Evolutionary conservation across 2,113 vertebrate species (phyloP).

Genomic region (Cyphomyrus discorhynchus): DNA sequence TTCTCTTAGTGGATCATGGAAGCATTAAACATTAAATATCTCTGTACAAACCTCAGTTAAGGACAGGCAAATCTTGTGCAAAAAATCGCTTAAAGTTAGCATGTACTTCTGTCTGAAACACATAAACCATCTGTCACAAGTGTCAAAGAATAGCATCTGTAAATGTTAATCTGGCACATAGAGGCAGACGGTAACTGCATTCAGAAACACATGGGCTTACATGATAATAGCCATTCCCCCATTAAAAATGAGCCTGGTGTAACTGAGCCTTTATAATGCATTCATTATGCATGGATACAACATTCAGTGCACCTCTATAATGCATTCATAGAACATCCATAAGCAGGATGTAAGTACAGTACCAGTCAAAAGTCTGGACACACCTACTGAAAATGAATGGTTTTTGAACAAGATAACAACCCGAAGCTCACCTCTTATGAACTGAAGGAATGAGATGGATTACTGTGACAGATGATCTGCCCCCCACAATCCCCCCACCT

Average conservation of each 20-base stretch:
- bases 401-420: not conserved
- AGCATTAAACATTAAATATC: not conserved
- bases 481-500: not conserved
- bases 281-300: not conserved
- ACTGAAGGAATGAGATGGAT: not conserved
- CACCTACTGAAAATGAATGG: not conserved
- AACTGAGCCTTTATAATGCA: not conserved
- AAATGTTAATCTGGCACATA: not conserved
- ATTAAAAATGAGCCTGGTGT: not conserved
- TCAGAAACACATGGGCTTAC: not conserved
- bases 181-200: not conserved
- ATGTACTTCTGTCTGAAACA: not conserved
- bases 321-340: not conserved
- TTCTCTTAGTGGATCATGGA: not conserved
- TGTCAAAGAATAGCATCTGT: not conserved
- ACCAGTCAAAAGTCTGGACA: not conserved
- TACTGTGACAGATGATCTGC: not conserved
- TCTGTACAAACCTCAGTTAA: not conserved
- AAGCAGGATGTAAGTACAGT: not conserved
- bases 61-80: not conserved
- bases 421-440: not conserved
- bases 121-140: not conserved
- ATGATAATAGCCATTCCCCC: not conserved
- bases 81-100: not conserved
- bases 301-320: not conserved